Percentiles rank a stretch among this genome's conserved stretches.
These are phyloP conservation scores for Aix galericulata DNA, from an alignment of 2,113 vertebrate genomes.

Conservation along the genomic window DNA sequence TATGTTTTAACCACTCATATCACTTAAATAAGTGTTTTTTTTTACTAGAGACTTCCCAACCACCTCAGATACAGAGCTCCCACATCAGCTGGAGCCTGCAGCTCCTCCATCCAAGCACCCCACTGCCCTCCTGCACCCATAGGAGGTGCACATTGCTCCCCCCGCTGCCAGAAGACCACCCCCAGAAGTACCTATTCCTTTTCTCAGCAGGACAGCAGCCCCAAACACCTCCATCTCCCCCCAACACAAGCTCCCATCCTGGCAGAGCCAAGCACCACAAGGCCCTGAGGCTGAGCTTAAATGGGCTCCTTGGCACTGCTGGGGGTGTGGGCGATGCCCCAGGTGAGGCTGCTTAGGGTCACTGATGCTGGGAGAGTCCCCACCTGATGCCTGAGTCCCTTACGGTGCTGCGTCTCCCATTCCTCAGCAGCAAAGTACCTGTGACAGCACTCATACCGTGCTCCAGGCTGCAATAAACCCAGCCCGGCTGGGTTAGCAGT, in stretches of 20 bases:
- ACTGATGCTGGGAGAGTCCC: background rate
- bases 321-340: background rate
- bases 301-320: background rate
- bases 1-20: background rate
- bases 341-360: background rate
- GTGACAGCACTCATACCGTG: fast-evolving
- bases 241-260: background rate
- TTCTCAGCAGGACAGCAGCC: background rate
- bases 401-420: background rate
- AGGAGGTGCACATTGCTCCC: background rate
- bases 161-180: fast-evolving
- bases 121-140: background rate
- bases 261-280: background rate
- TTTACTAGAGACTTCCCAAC: background rate
- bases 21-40: background rate
- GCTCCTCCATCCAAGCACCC: background rate
- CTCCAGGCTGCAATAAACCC: background rate
- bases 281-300: background rate
- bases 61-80: background rate
- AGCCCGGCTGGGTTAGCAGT: background rate
- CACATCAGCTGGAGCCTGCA: background rate
- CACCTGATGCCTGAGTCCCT: background rate
- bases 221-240: background rate
- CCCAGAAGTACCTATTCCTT: fast-evolving
- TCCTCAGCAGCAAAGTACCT: background rate